Base-by-base conservation (phyloP, 2,113 vertebrate genomes). In the Callocephalon fimbriatum region DNA sequence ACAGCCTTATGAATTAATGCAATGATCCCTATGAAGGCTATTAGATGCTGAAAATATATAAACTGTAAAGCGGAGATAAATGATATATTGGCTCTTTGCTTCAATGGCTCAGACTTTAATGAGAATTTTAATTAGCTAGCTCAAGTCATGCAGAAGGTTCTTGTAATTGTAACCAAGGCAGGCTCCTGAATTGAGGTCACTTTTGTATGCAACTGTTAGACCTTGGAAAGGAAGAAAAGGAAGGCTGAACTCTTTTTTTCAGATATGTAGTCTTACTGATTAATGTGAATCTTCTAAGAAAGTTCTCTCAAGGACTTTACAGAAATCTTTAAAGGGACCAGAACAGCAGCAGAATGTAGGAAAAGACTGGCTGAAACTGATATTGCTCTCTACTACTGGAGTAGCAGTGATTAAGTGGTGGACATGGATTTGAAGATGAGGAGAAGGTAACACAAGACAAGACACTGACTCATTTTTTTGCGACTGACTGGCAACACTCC, bases 91-190 rank as follows among this genome's bases (percentile, higher is more conserved):
- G 66, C 48, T 92, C 74, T 96, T 88, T 90, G 87, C 93, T 96
- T 93, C 93, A 91, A 72, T 38, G 66, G 53, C 63, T 91, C 74
- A 86, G 61, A 85, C 40, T 79, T 94, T 88, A 97, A 95, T 88
- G 37, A 94, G 85, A 85, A 79, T 73, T 96, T 95, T 96, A 96
- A 95, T 96, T 94, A 96, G 91, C 19, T 89, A 82, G 70, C 58
- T 93, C 77, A 95, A 93, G 48, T 91, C 90, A 95, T 53, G 84
- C 86, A 94, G 86, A 94, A 92, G 54, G n/a, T 50, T 88, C 50
- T 76, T 79, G 50, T 88, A 90, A 83, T 80, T 79, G 66, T 66
- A 92, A 91, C 22, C 3, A 87, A 94, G 50, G 53, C 58, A 90
- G 70, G 42, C 14, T 83, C 35, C 37, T 26, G 40, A 93, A 94